A percentile compares a stretch with the other conserved stretches of the same genome.
Conservation (phyloP, 2,113 vertebrate species). For the Paralichthys olivaceus region DNA sequence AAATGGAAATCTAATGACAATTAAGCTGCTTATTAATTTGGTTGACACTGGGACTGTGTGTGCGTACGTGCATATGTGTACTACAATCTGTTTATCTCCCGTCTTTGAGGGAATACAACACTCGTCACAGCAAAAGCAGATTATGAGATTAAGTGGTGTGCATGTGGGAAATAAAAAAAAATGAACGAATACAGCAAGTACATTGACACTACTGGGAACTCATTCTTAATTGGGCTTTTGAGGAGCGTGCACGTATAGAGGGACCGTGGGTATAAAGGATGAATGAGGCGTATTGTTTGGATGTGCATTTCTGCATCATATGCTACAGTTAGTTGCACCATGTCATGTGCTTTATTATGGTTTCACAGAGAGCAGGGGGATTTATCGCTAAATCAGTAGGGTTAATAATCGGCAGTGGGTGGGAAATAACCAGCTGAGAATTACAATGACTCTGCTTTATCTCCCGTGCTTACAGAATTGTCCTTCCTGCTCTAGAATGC, state of each 20-base stretch:
- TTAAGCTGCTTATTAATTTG: slow-evolving; percentile 75
- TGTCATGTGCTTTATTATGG: slow-evolving; percentile 32
- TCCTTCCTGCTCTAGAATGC: slow-evolving; percentile 39
- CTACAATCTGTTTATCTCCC: slow-evolving; percentile 32
- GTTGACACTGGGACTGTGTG: slow-evolving; percentile 43
- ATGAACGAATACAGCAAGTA: slow-evolving; percentile 36
- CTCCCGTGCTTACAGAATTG: slow-evolving; percentile 44
- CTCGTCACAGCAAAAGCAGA: slow-evolving; percentile 74
- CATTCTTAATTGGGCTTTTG: slow-evolving; percentile 29
- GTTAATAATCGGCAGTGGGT: slow-evolving; percentile 57
- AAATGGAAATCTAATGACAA: slow-evolving; percentile 74
- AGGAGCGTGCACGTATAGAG: not conserved
- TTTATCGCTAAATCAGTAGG: slow-evolving; percentile 56
- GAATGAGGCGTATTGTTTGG: slow-evolving; percentile 1
- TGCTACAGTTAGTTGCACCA: not conserved
- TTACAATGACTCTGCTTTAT: slow-evolving; percentile 69
- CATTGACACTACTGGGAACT: slow-evolving; percentile 36
- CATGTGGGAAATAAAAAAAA: slow-evolving; percentile 57
- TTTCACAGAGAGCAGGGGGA: slow-evolving; percentile 38
- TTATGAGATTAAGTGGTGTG: slow-evolving; percentile 78
- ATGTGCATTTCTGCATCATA: slow-evolving; percentile 16
- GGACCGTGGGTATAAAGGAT: not conserved
- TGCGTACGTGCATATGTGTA: not conserved
- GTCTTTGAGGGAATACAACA: slow-evolving; percentile 59
- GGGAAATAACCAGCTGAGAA: slow-evolving; percentile 62